phyloP scores from a whole-genome alignment of 2,797 vertebrate species.

The Channallabes apus region DNA sequence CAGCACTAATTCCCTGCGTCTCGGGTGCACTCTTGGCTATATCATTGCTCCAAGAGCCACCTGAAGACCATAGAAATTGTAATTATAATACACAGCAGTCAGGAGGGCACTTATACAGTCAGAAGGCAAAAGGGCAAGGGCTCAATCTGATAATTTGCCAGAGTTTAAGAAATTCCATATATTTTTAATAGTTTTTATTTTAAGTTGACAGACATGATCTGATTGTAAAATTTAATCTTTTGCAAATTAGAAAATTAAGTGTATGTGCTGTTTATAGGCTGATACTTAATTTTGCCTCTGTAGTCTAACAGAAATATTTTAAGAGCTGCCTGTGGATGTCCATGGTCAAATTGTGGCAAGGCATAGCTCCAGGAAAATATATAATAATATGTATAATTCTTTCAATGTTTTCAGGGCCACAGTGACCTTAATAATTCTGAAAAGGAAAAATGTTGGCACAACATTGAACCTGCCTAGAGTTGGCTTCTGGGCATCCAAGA shows the following conservation, averaged over 20 bases:
- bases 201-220: background rate
- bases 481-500: no score
- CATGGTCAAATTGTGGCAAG: no score
- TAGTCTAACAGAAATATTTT: no score
- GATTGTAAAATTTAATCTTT: background rate
- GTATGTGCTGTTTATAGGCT: no score
- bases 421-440: no score
- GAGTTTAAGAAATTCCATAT: background rate
- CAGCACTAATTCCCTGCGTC: background rate
- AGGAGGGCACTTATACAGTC: background rate
- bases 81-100: constrained; percentile 4
- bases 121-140: background rate
- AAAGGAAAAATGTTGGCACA: no score
- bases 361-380: no score
- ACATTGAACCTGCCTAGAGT: no score
- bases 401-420: no score
- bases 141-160: background rate
- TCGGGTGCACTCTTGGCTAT: background rate
- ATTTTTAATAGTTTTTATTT: background rate
- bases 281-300: no score
- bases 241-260: background rate
- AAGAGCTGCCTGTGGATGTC: no score
- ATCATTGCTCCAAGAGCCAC: background rate
- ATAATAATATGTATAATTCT: no score
- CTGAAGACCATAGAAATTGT: background rate